Conservation (phyloP, 2,888 invertebrate genomes). For the Drosophila greeni region DNA sequence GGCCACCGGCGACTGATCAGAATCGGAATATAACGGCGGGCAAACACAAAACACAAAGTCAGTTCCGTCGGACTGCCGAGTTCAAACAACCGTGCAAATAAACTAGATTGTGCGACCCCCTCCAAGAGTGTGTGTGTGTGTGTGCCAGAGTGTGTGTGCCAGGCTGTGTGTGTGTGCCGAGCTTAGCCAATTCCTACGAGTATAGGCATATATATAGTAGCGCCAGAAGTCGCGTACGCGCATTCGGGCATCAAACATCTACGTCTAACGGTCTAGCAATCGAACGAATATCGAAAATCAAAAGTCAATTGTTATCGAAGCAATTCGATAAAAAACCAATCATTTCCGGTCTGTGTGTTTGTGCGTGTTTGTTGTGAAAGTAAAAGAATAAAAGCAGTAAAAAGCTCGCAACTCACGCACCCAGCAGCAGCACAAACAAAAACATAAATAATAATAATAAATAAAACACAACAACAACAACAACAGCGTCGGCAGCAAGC, state of each 20-base stretch:
- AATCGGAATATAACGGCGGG: slow-evolving; percentile 31
- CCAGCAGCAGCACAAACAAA: slow-evolving; percentile 37
- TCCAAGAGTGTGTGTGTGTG: slow-evolving; percentile 14
- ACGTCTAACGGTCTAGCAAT: slow-evolving; percentile 39
- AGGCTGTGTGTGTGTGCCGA: slow-evolving; percentile 22
- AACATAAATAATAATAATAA: slow-evolving; percentile 20
- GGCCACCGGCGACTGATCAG: slow-evolving; percentile 53
- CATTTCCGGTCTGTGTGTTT: slow-evolving; percentile 53
- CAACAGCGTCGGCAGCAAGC: slow-evolving; percentile 41
- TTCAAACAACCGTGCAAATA: slow-evolving; percentile 63
- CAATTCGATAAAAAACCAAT: slow-evolving; percentile 18
- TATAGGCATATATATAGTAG: slow-evolving; percentile 64
- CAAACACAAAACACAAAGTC: slow-evolving; percentile 33
- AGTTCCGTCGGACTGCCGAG: slow-evolving; percentile 49
- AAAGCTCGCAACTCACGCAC: slow-evolving; percentile 54
- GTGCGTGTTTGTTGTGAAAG: slow-evolving; percentile 15
- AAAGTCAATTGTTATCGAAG: slow-evolving; percentile 5
- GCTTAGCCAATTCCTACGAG: slow-evolving; percentile 49
- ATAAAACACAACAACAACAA: slow-evolving; percentile 41
- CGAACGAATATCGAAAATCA: slow-evolving; percentile 13
- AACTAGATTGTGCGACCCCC: slow-evolving; percentile 64
- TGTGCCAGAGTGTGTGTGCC: slow-evolving; percentile 5
- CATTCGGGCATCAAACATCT: slow-evolving; percentile 61
- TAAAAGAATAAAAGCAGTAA: slow-evolving; percentile 13
- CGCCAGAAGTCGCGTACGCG: slow-evolving; percentile 64